Evolutionary conservation across 1,140 invertebrate genomes (phyloP).

Genomic region (Bombus superbus): DNA sequence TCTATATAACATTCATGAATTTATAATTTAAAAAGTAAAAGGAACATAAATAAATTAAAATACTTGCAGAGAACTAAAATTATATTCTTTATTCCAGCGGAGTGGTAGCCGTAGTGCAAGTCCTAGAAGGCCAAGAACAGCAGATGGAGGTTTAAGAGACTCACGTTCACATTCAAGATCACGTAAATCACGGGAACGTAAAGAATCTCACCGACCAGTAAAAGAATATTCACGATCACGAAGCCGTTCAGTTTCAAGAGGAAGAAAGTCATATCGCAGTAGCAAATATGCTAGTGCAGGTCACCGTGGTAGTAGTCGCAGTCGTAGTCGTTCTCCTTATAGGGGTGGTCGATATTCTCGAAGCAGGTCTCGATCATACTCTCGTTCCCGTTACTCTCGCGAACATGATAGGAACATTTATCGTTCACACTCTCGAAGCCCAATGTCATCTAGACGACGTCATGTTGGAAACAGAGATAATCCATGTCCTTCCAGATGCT

Average conservation of each 20-base stretch:
- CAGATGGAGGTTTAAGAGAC: constrained; percentile 73
- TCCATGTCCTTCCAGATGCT: constrained; percentile 93
- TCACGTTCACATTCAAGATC: constrained; percentile 78
- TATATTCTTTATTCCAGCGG: constrained; percentile 62
- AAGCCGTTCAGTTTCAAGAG: constrained; percentile 76
- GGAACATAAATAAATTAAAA: background rate
- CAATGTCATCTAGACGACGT: constrained; percentile 84
- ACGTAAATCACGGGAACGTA: constrained; percentile 75
- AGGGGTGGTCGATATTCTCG: constrained; percentile 81
- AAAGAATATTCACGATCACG: constrained; percentile 80
- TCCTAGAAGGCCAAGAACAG: constrained; percentile 69
- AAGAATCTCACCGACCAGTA: constrained; percentile 72
- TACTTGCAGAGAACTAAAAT: background rate
- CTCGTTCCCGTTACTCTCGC: constrained; percentile 77
- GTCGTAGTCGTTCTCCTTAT: constrained; percentile 83
- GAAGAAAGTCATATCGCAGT: constrained; percentile 75
- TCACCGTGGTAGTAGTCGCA: constrained; percentile 77
- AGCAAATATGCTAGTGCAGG: constrained; percentile 74
- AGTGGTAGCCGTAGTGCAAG: constrained; percentile 77
- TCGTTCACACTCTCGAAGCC: constrained; percentile 83
- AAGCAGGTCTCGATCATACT: constrained; percentile 83
- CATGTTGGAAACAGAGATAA: constrained; percentile 89
- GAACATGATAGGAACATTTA: constrained; percentile 76
- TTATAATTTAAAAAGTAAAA: background rate
- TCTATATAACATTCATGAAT: background rate